phyloP scores from a whole-genome alignment of 2,113 vertebrate species.

The Eretmochelys imbricata region DNA sequence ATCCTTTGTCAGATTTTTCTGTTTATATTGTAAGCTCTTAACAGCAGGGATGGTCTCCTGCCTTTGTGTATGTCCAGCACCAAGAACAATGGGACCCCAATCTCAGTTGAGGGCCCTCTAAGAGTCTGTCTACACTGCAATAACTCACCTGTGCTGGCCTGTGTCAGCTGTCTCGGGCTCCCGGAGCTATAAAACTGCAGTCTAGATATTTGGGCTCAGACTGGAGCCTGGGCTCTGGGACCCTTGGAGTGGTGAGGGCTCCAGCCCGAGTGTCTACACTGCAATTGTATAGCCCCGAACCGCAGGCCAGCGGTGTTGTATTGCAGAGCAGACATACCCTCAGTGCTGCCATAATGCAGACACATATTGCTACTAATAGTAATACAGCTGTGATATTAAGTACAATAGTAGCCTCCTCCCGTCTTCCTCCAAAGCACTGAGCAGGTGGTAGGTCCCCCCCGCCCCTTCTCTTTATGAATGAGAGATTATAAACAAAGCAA shows the following conservation, averaged over 20 bases:
- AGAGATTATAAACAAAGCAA: not conserved
- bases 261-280: not conserved
- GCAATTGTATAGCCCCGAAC: too few species aligned
- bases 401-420: not conserved
- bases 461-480: not conserved
- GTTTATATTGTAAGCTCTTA: not conserved
- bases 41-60: not conserved
- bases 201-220: not conserved
- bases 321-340: not conserved
- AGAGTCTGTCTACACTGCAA: not conserved
- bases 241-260: not conserved
- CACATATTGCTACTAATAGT: fast-evolving
- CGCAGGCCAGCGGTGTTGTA: not conserved
- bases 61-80: fast-evolving
- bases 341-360: not conserved
- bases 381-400: fast-evolving
- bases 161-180: not conserved
- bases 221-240: too few species aligned
- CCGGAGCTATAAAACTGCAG: not conserved
- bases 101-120: not conserved
- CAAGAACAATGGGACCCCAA: not conserved
- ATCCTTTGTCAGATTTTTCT: fast-evolving
- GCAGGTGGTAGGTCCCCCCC: fast-evolving
- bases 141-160: not conserved
- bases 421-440: not conserved